phyloP scores from a whole-genome alignment of 37 sponge, comb jelly and placozoan species.

The Geodia barretti region DNA sequence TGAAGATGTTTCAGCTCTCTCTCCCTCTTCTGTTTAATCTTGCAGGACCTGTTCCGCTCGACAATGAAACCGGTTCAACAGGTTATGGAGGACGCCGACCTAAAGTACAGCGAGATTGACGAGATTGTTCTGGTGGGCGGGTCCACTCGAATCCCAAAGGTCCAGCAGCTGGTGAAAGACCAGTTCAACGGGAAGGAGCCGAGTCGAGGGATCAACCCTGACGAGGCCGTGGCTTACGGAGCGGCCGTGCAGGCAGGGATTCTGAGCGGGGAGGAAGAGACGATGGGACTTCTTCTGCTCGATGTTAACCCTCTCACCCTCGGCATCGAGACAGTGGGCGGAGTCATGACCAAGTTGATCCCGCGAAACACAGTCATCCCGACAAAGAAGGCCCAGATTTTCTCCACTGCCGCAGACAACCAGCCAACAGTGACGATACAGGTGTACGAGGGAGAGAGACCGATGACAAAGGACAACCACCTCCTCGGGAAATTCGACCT shows the following conservation, averaged over 20 bases:
- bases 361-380: conserved; percentile 96
- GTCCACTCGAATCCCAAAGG: conserved; percentile 97
- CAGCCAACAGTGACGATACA: conserved; percentile 99
- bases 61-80: conserved; percentile 96
- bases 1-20: neutral
- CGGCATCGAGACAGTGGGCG: conserved; percentile 99
- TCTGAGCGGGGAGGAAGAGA: conserved; percentile 86
- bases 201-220: conserved; percentile 95
- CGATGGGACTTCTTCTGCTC: conserved; percentile 81
- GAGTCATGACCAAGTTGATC: conserved; percentile 99
- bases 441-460: conserved; percentile 97
- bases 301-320: conserved; percentile 98
- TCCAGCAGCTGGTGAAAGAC: conserved; percentile 98
- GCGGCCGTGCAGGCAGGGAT: conserved; percentile 99
- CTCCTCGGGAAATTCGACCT: conserved; percentile 96
- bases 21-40: too few relatives aligned
- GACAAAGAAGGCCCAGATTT: conserved; percentile 99
- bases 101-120: conserved; percentile 87
- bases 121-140: conserved; percentile 99
- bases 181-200: conserved; percentile 97
- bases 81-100: conserved; percentile 91
- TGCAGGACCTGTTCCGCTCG: conserved; percentile 86
- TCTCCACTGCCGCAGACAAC: conserved; percentile 98
- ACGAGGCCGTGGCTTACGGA: conserved; percentile 99
- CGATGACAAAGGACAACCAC: conserved; percentile 99